These are phyloP conservation scores for Ephydatia muelleri DNA, from an alignment of 37 sponge, comb jelly and placozoan genomes.

Conservation along the genomic window DNA sequence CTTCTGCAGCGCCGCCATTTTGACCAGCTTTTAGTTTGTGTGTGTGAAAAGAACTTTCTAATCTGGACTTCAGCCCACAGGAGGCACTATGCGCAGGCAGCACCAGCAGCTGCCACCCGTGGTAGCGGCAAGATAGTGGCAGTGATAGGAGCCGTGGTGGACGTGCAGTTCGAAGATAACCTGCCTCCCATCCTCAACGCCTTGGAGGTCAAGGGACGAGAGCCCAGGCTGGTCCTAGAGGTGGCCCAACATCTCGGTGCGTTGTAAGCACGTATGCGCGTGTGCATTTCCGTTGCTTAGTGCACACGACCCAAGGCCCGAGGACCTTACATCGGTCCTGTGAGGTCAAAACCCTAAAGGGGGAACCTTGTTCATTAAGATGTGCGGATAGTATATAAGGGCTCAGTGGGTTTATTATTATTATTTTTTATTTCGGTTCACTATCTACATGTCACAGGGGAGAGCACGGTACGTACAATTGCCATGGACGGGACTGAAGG, in stretches of 20 bases:
- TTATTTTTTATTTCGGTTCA: background rate
- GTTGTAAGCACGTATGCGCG: background rate
- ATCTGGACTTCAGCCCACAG: conserved; percentile 32
- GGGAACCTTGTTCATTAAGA: background rate
- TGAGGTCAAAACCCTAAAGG: background rate
- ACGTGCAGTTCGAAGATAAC: conserved; percentile 97
- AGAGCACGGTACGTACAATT: conserved; percentile 96
- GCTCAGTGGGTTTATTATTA: background rate
- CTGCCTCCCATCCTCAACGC: conserved; percentile 98
- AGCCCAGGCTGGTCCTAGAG: conserved; percentile 85
- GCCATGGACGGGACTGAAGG: conserved; percentile 99
- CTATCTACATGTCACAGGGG: conserved; percentile 60
- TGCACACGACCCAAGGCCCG: background rate
- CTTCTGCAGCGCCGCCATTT: background rate
- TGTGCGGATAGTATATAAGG: too few species aligned
- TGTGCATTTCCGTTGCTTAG: background rate
- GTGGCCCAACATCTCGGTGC: conserved; percentile 98
- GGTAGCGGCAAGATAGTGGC: conserved; percentile 87
- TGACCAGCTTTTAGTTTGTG: background rate
- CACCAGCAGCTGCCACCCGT: conserved; percentile 6
- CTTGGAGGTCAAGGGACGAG: conserved; percentile 83
- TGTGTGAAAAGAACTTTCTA: too few species aligned
- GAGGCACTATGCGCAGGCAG: conserved; percentile 46
- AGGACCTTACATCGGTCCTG: background rate
- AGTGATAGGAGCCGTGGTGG: conserved; percentile 99